Evolutionary conservation across 2,113 vertebrate species (phyloP).

Genomic region (Clarias macrocephalus): DNA sequence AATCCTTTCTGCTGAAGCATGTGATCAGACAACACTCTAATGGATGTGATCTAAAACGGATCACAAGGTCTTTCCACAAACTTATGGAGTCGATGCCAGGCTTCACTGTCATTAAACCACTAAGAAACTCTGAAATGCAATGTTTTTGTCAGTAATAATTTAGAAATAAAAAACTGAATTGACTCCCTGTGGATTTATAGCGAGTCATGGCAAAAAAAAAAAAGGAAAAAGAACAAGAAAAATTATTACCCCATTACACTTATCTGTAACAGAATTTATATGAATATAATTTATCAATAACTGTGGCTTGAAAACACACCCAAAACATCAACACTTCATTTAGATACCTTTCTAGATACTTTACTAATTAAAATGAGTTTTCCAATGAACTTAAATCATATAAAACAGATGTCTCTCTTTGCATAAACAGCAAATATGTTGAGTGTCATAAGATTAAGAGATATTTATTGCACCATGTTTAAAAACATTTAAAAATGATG

Average conservation of each 20-base stretch:
- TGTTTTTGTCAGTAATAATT: neutral
- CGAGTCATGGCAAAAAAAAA: neutral
- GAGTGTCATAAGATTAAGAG: conserved; percentile 5
- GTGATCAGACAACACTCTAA: neutral
- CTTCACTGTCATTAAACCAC: neutral
- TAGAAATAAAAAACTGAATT: neutral
- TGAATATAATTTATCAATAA: neutral
- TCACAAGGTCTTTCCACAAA: neutral
- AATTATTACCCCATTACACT: neutral
- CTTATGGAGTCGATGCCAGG: neutral
- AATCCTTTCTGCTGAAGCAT: neutral
- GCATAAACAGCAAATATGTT: neutral
- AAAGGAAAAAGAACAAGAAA: neutral
- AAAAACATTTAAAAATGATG: neutral
- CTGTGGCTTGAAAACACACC: neutral
- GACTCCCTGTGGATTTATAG: neutral
- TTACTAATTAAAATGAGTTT: neutral
- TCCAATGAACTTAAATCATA: neutral
- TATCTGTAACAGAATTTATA: neutral
- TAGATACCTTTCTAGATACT: neutral
- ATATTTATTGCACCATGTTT: neutral
- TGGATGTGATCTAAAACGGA: neutral
- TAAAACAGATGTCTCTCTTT: neutral
- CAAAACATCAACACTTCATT: neutral
- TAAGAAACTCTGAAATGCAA: neutral